Conservation (phyloP, 2,797 vertebrate genomes). For the Eupleurogrammus muticus region DNA sequence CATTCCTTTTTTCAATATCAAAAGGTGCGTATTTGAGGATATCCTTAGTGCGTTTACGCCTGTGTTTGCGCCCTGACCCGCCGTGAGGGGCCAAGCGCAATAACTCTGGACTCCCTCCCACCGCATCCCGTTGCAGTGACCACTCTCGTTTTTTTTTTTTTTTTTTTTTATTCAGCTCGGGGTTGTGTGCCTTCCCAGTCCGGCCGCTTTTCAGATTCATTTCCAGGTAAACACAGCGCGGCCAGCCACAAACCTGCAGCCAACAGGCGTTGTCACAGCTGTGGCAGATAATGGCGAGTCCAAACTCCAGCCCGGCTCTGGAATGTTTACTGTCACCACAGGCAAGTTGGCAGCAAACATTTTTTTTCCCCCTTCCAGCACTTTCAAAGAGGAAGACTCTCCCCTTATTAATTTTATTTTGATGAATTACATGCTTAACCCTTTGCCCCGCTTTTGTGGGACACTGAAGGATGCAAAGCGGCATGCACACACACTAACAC, state of each 20-base stretch:
- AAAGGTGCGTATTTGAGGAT: constrained; percentile 85
- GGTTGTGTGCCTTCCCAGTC: constrained; percentile 87
- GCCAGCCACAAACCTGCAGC: constrained; percentile 86
- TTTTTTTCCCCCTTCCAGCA: constrained; percentile 72
- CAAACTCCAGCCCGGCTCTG: constrained; percentile 84
- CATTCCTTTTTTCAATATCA: constrained; percentile 79
- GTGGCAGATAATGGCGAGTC: constrained; percentile 87
- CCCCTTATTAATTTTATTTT: constrained; percentile 86
- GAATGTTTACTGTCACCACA: constrained; percentile 95
- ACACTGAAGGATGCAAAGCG: constrained; percentile 50
- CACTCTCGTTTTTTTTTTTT: constrained; percentile 81
- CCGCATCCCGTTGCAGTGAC: constrained; percentile 79
- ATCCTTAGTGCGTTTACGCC: constrained; percentile 79
- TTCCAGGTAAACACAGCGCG: constrained; percentile 92
- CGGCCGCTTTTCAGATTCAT: constrained; percentile 91
- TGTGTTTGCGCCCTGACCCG: constrained; percentile 85
- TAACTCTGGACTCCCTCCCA: constrained; percentile 81
- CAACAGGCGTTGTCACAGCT: constrained; percentile 91
- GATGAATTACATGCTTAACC: constrained; percentile 84
- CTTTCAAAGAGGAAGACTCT: constrained; percentile 79
- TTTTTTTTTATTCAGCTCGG: constrained; percentile 85
- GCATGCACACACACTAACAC: background rate
- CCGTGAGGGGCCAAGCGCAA: constrained; percentile 76
- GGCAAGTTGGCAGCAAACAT: constrained; percentile 90
- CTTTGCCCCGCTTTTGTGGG: constrained; percentile 64